phyloP scores from a whole-genome alignment of 2,888 invertebrate species.

The Diarsia rubi region DNA sequence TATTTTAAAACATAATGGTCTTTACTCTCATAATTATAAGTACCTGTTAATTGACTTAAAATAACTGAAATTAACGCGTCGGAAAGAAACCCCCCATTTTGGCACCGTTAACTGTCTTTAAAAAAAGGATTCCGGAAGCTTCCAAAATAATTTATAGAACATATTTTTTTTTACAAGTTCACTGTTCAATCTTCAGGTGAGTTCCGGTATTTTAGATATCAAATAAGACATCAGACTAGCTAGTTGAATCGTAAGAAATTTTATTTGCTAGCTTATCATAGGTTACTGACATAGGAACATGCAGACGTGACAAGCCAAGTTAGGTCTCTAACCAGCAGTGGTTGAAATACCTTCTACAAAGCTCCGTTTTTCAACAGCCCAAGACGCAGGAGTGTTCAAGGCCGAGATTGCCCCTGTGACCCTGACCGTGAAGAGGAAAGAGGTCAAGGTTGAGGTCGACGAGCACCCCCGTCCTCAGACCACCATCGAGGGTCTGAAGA shows the following conservation, averaged over 20 bases:
- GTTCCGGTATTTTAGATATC: neutral
- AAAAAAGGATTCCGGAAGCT: neutral
- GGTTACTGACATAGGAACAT: no score
- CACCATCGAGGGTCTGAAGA: constrained; percentile 95
- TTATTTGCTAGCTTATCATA: neutral
- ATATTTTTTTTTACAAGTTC: neutral
- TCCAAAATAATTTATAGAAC: neutral
- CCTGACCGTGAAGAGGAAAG: constrained; percentile 95
- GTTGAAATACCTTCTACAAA: neutral
- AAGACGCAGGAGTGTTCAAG: constrained; percentile 97
- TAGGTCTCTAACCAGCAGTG: neutral
- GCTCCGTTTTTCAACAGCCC: constrained; percentile 89
- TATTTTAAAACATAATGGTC: neutral
- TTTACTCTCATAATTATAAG: neutral
- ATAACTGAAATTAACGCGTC: no score
- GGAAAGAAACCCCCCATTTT: neutral
- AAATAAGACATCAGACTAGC: neutral
- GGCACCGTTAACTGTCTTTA: neutral
- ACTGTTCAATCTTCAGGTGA: neutral
- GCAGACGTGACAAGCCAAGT: neutral
- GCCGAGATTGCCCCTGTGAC: constrained; percentile 97
- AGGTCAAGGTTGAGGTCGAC: constrained; percentile 95
- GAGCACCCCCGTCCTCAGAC: constrained; percentile 98
- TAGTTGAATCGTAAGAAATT: neutral
- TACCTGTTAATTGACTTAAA: no score